Conservation (phyloP, 1,140 invertebrate genomes). For the Zaprionus camerounensis region DNA sequence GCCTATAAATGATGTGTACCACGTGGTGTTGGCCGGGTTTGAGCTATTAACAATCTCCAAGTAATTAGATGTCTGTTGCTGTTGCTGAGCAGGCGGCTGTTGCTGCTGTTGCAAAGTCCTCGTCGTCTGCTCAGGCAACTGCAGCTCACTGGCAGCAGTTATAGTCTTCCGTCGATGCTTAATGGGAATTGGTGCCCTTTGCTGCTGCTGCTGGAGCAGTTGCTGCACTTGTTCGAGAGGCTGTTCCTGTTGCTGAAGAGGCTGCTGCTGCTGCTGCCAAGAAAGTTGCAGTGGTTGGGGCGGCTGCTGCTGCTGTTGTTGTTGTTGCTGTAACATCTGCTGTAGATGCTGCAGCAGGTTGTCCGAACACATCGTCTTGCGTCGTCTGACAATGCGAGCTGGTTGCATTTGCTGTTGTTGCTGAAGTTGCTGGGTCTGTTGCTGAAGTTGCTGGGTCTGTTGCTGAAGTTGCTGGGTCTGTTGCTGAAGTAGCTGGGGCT, state of each 20-base stretch:
- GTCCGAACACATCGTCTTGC: not conserved
- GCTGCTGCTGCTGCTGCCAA: not conserved
- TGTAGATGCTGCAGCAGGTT: not conserved
- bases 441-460: no score
- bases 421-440: not conserved
- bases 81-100: not conserved
- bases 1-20: slow-evolving; percentile 14
- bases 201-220: not conserved
- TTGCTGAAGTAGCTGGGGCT: no score
- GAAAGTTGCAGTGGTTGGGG: not conserved
- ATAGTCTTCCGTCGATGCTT: not conserved
- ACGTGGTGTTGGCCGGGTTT: not conserved
- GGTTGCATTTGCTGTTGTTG: not conserved
- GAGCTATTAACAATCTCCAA: not conserved
- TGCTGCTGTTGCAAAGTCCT: not conserved
- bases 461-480: no score
- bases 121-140: not conserved
- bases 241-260: not conserved
- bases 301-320: not conserved
- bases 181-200: not conserved
- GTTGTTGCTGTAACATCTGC: not conserved
- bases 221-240: not conserved
- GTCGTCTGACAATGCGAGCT: not conserved
- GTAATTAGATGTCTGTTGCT: not conserved
- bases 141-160: not conserved